Percentiles rank a stretch among this genome's conserved stretches.
Evolutionary conservation across 2,888 invertebrate species (phyloP).

Genomic region (Sabellastarte sp.): DNA sequence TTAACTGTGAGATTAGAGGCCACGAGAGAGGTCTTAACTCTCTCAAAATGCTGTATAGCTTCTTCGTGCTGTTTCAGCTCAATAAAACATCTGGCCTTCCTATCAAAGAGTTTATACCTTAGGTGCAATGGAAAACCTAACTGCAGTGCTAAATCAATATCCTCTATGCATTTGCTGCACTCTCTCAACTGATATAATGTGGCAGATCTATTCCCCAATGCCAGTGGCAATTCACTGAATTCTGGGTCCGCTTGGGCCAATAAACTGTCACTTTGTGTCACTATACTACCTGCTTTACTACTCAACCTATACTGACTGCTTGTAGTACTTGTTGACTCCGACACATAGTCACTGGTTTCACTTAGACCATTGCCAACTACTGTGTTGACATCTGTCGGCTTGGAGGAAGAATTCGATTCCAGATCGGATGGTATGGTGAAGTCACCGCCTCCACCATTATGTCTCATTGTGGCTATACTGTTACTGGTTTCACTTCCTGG

Average conservation of each 20-base stretch:
- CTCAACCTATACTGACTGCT: neutral
- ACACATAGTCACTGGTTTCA: neutral
- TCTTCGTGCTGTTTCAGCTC: conserved; percentile 7
- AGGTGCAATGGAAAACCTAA: conserved; percentile 68
- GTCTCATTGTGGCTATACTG: too few species aligned
- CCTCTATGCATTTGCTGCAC: conserved; percentile 41
- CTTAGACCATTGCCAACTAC: neutral
- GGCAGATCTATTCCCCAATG: conserved; percentile 37
- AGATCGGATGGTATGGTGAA: too few species aligned
- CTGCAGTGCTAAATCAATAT: conserved; percentile 49
- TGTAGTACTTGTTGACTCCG: neutral
- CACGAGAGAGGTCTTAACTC: conserved; percentile 4
- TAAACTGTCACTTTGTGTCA: neutral
- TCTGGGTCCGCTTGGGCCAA: too few species aligned
- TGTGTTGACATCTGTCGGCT: neutral
- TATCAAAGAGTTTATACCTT: conserved; percentile 68
- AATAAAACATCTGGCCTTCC: conserved; percentile 68
- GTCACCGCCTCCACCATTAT: too few species aligned
- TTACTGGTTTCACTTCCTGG: neutral
- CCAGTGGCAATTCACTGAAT: conserved; percentile 16
- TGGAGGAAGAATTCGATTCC: neutral
- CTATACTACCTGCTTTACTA: neutral
- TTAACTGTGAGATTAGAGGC: neutral
- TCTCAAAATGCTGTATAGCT: conserved; percentile 10
- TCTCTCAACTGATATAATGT: conserved; percentile 43